A percentile compares a stretch with the other conserved stretches of the same genome.
These are phyloP conservation scores for Halictus quadricinctus DNA, from an alignment of 2,888 invertebrate genomes.

Conservation along the genomic window DNA sequence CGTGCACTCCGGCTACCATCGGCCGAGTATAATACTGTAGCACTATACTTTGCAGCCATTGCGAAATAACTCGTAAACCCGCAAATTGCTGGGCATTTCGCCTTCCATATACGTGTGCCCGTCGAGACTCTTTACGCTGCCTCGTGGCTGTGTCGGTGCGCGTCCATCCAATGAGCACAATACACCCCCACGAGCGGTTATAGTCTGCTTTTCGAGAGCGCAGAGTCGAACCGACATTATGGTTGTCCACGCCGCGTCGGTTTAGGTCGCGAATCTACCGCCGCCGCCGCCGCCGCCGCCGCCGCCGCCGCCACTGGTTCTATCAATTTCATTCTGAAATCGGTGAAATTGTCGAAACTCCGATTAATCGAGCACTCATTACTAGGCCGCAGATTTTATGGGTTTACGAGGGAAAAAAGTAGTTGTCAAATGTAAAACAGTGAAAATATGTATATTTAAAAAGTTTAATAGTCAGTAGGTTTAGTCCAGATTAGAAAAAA, in stretches of 20 bases:
- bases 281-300: too few relatives aligned
- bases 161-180: neutral
- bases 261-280: neutral
- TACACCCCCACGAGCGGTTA: slow-evolving; percentile 31
- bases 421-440: neutral
- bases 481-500: too few relatives aligned
- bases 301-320: neutral
- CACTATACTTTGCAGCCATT: slow-evolving; percentile 83
- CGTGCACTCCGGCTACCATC: slow-evolving; percentile 67
- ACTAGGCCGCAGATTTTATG: too few relatives aligned
- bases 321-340: neutral
- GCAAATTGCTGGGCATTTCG: slow-evolving; percentile 82
- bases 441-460: neutral
- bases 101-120: slow-evolving; percentile 67
- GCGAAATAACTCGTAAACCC: slow-evolving; percentile 83
- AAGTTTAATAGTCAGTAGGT: too few relatives aligned
- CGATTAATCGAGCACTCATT: neutral
- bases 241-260: neutral
- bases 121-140: slow-evolving; percentile 46
- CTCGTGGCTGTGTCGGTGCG: slow-evolving; percentile 11
- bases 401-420: too few relatives aligned
- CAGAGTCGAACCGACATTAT: neutral
- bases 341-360: neutral
- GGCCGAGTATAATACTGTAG: slow-evolving; percentile 73
- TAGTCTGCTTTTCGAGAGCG: neutral